Base-by-base conservation (phyloP, 2,888 invertebrate genomes). In the Eustalomyia histrio region DNA sequence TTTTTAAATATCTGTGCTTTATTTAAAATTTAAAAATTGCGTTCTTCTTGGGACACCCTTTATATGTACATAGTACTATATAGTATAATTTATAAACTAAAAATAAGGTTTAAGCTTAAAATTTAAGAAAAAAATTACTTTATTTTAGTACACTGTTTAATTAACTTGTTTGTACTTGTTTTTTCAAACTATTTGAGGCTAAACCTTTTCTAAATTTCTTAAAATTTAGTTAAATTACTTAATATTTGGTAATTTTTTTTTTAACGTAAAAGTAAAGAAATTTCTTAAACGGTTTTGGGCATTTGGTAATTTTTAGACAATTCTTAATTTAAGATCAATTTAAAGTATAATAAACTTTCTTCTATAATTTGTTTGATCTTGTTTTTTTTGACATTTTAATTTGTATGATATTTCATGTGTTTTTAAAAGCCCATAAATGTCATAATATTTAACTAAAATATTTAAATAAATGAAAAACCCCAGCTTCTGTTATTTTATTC, bases 401-500 rank as follows among this genome's bases (percentile, higher is more conserved):
- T 47, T 17, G 18, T 68, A 21, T 18, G 60, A 3, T 16, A 35
- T 67, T 68, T 53, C 35, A 67, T 17, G 50, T 63, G 17, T 24
- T 12, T 69, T 57, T 79, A 60, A 74, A 75, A 39, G 21, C 16
- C 12, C 50, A 69, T 79, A 64, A 60, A 58, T 24, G 69, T 74
- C 69, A 69, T 47, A 74, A 74, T 79, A 74, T 79, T 79, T 74
- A 52, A 69, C 8, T 53, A 16, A 58, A 33, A 47, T 12, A 39
- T n/a, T n/a, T n/a, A n/a, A n/a, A 53, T 24, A 68, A 79, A 63
- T 68, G n/a, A 73, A 39, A 21, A 50, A 24, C 24, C 50, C 52
- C 43, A 68, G 79, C 73, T 79, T 69, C 79, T 69, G 73, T 64
- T 67, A 35, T 78, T 71, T 71, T 39, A 55, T 72, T 72, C 17